Conservation (phyloP, 2,888 invertebrate genomes). For the Chelonus formosanus region DNA sequence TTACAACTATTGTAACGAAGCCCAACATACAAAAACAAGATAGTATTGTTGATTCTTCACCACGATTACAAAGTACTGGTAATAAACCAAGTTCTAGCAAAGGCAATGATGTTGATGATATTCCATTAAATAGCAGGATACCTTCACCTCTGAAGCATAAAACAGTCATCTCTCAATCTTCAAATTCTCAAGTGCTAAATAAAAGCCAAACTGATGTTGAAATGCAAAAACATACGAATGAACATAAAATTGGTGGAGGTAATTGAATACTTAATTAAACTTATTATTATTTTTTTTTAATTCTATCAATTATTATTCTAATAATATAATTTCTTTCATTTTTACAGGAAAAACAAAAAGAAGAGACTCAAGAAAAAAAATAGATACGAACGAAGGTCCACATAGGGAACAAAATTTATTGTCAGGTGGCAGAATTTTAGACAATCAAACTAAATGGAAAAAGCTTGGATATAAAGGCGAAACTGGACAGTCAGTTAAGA, state of each 20-base stretch:
- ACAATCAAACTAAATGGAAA: constrained; percentile 61
- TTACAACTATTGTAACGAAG: constrained; percentile 57
- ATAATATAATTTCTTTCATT: constrained; percentile 16
- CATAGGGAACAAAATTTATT: constrained; percentile 65
- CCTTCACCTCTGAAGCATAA: constrained; percentile 62
- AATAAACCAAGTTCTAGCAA: constrained; percentile 57
- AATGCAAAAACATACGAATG: constrained; percentile 59
- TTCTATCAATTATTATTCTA: constrained; percentile 9
- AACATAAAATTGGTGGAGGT: constrained; percentile 65
- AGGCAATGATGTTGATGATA: constrained; percentile 59
- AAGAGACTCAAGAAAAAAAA: constrained; percentile 71
- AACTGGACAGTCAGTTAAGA: constrained; percentile 53
- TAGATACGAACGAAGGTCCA: constrained; percentile 68
- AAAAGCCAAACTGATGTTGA: constrained; percentile 58
- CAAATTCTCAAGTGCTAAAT: constrained; percentile 50
- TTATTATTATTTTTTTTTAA: constrained; percentile 24
- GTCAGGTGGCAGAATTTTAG: constrained; percentile 62
- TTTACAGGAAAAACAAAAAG: constrained; percentile 64
- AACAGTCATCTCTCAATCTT: constrained; percentile 51
- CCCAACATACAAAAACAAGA: constrained; percentile 61
- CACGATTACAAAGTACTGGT: constrained; percentile 46
- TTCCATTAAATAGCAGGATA: constrained; percentile 63
- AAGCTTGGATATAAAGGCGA: constrained; percentile 59
- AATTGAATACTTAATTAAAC: constrained; percentile 24
- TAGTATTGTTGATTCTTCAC: constrained; percentile 46